A percentile compares a stretch with the other conserved stretches of the same genome.
These are phyloP conservation scores for Baccha elongata DNA, from an alignment of 2,888 invertebrate species.

Conservation along the genomic window DNA sequence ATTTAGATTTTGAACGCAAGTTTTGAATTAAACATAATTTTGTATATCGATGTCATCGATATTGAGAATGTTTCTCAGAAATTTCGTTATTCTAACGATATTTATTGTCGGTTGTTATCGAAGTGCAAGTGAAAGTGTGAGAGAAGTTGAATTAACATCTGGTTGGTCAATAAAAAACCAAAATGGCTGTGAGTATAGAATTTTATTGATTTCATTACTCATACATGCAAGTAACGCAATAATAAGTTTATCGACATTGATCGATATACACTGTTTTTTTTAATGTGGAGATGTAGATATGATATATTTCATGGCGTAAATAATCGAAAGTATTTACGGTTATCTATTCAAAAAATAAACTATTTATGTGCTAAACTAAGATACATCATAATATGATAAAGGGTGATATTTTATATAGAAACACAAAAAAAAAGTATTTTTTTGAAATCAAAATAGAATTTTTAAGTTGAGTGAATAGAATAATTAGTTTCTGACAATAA, in stretches of 20 bases:
- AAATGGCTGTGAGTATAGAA: conserved; percentile 74
- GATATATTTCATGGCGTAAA: neutral
- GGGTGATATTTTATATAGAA: too few relatives aligned
- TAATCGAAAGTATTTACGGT: conserved; percentile 10
- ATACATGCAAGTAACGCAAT: neutral
- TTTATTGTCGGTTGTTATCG: conserved; percentile 20
- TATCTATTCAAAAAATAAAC: too few relatives aligned
- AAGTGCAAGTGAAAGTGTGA: conserved; percentile 46
- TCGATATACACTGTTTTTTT: neutral
- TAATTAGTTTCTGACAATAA: too few relatives aligned
- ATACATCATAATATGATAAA: too few relatives aligned
- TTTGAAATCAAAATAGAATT: too few relatives aligned
- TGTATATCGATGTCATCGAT: neutral
- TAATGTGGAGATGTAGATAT: neutral
- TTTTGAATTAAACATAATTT: too few relatives aligned
- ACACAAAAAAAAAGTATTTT: too few relatives aligned
- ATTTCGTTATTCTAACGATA: conserved; percentile 35
- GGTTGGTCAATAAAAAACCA: conserved; percentile 73
- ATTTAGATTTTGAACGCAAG: neutral
- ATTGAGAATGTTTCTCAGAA: conserved; percentile 45
- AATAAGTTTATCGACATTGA: conserved; percentile 7
- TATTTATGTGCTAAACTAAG: too few relatives aligned
- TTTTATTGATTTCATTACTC: too few relatives aligned
- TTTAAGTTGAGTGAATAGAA: too few relatives aligned
- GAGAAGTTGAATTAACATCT: conserved; percentile 71